phyloP scores from a whole-genome alignment of 2,888 invertebrate genomes.

The Trypoxylon attenuatum region DNA sequence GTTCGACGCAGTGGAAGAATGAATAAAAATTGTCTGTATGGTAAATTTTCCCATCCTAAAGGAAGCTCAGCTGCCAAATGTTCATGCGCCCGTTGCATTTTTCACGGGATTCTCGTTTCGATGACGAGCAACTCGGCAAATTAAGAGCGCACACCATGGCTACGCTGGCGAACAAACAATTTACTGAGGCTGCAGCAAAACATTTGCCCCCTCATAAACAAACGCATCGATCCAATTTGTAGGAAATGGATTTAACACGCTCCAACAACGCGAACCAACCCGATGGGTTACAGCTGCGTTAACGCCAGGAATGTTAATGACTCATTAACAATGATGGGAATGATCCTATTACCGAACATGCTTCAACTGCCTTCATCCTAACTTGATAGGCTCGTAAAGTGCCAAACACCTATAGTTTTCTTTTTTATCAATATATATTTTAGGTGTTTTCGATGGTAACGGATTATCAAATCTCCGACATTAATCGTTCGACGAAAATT shows the following conservation, averaged over 20 bases:
- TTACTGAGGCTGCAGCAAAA: slow-evolving; percentile 37
- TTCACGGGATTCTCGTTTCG: slow-evolving; percentile 10
- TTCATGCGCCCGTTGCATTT: slow-evolving; percentile 4
- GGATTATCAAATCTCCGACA: no score
- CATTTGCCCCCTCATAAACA: slow-evolving; percentile 49
- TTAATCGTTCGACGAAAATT: no score
- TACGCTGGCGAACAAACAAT: slow-evolving; percentile 42
- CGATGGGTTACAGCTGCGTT: slow-evolving; percentile 6
- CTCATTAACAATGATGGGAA: slow-evolving; percentile 7
- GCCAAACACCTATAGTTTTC: no score
- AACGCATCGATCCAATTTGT: slow-evolving; percentile 47
- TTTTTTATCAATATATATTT: no score
- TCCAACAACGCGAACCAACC: slow-evolving; percentile 1
- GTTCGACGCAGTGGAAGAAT: no score
- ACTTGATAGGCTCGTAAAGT: no score
- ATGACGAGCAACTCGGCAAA: slow-evolving; percentile 28
- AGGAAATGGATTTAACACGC: slow-evolving; percentile 35
- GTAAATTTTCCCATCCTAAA: no score
- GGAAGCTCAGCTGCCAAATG: slow-evolving; percentile 1
- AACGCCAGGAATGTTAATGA: slow-evolving; percentile 17
- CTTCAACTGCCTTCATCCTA: no score
- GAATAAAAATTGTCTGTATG: not conserved
- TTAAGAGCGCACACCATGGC: slow-evolving; percentile 40
- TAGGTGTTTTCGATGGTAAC: no score
- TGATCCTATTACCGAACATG: not conserved